Percentiles rank a stretch among this genome's conserved stretches.
Conservation (phyloP, 2,888 invertebrate genomes). For the Pandemis heparana region DNA sequence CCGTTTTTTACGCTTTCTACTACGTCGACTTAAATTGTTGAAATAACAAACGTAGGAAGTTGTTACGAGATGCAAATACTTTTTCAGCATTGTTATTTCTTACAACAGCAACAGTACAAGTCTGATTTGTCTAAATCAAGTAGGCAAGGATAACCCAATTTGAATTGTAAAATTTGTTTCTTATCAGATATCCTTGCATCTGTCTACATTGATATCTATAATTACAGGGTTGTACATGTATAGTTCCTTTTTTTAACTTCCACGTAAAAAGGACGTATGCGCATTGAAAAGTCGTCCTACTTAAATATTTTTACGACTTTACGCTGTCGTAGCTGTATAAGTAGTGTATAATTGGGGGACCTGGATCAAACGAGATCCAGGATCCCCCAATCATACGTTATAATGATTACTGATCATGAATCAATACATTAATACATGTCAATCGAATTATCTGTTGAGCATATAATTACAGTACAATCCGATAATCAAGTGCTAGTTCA, state of each 20-base stretch:
- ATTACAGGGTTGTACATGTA: constrained; percentile 46
- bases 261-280: constrained; percentile 2
- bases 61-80: not conserved
- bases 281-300: not conserved
- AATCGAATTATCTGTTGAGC: too few relatives aligned
- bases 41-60: constrained; percentile 20
- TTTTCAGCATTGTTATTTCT: not conserved
- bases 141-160: constrained; percentile 7
- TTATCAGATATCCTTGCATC: constrained; percentile 55
- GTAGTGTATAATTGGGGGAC: too few relatives aligned
- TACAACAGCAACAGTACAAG: not conserved
- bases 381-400: too few relatives aligned
- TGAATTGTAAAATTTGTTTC: constrained; percentile 33
- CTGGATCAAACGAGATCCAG: too few relatives aligned
- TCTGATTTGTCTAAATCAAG: not conserved
- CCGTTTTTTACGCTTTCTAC: constrained; percentile 18
- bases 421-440: too few relatives aligned
- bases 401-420: too few relatives aligned
- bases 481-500: too few relatives aligned
- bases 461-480: too few relatives aligned
- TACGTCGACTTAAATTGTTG: constrained; percentile 20
- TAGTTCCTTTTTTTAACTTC: not conserved
- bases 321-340: not conserved
- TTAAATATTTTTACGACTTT: not conserved
- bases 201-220: too few relatives aligned